These are phyloP conservation scores for Bostrychus sinensis DNA, from an alignment of 2,113 vertebrate genomes.

Conservation along the genomic window DNA sequence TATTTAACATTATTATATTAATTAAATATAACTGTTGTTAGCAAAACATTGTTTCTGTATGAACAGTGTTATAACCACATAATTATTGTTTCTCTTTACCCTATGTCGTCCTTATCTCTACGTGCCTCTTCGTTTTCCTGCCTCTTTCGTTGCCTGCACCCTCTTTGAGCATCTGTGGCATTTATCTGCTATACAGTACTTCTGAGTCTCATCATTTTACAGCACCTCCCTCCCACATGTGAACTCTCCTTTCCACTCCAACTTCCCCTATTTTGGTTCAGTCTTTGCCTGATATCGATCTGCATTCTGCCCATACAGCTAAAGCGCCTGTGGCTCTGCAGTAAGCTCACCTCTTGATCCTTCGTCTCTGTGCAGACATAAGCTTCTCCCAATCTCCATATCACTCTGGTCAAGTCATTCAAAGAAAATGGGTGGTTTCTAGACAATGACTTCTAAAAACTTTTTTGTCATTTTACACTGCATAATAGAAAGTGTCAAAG, in stretches of 20 bases:
- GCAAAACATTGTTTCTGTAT: not conserved
- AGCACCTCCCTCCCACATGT: slow-evolving; percentile 59
- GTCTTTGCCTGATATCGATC: slow-evolving; percentile 72
- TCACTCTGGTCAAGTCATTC: slow-evolving; percentile 4
- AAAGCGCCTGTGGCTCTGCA: slow-evolving; percentile 66
- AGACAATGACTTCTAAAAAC: too few relatives aligned
- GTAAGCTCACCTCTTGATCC: slow-evolving; percentile 58
- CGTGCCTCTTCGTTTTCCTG: slow-evolving; percentile 20
- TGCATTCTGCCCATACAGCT: slow-evolving; percentile 69
- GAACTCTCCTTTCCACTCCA: slow-evolving; percentile 19
- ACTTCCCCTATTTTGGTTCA: slow-evolving; percentile 21
- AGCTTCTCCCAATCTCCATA: slow-evolving; percentile 17
- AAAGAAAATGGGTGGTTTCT: not conserved
- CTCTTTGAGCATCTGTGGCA: slow-evolving; percentile 56
- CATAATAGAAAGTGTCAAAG: too few relatives aligned
- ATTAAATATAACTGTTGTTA: not conserved
- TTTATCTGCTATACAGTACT: slow-evolving; percentile 64
- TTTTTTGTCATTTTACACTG: too few relatives aligned
- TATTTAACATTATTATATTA: not conserved
- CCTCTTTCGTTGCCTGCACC: slow-evolving; percentile 44
- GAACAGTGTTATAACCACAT: not conserved
- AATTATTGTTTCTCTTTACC: not conserved
- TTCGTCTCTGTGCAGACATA: slow-evolving; percentile 23
- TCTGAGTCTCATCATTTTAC: slow-evolving; percentile 55
- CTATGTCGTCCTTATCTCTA: slow-evolving; percentile 10